Evolutionary conservation across 1,140 invertebrate genomes (phyloP).

Genomic region (Saccostrea glomerata): DNA sequence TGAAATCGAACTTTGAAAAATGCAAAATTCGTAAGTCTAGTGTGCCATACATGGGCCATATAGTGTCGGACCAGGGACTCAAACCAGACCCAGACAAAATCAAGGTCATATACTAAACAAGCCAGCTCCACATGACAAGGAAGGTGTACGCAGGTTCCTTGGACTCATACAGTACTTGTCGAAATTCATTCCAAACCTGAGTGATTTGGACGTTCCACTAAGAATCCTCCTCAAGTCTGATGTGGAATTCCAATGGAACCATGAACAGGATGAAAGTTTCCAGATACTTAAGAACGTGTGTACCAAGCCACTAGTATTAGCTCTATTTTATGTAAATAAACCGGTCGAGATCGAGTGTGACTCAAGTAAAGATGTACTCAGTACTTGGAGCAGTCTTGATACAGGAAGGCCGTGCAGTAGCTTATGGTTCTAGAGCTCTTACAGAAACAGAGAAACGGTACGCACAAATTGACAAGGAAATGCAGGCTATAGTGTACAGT

Average conservation of each 20-base stretch:
- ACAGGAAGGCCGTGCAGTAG: constrained; percentile 72
- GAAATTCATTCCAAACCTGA: constrained; percentile 61
- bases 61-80: constrained; percentile 75
- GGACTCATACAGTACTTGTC: constrained; percentile 61
- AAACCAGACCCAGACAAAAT: constrained; percentile 73
- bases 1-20: constrained; percentile 61
- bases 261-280: constrained; percentile 52
- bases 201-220: constrained; percentile 50
- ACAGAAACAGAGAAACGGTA: constrained; percentile 79
- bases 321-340: too few relatives aligned
- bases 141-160: constrained; percentile 50
- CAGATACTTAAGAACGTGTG: constrained; percentile 27
- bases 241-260: constrained; percentile 51
- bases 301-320: too few relatives aligned
- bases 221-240: constrained; percentile 53
- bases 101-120: constrained; percentile 69
- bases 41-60: constrained; percentile 67
- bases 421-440: constrained; percentile 78
- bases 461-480: constrained; percentile 79
- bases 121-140: constrained; percentile 49
- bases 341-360: neutral
- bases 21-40: constrained; percentile 48
- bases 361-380: constrained; percentile 32
- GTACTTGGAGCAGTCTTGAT: constrained; percentile 33
- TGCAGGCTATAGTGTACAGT: constrained; percentile 79